Evolutionary conservation across 1,140 invertebrate genomes (phyloP).

Genomic region (Apis florea): DNA sequence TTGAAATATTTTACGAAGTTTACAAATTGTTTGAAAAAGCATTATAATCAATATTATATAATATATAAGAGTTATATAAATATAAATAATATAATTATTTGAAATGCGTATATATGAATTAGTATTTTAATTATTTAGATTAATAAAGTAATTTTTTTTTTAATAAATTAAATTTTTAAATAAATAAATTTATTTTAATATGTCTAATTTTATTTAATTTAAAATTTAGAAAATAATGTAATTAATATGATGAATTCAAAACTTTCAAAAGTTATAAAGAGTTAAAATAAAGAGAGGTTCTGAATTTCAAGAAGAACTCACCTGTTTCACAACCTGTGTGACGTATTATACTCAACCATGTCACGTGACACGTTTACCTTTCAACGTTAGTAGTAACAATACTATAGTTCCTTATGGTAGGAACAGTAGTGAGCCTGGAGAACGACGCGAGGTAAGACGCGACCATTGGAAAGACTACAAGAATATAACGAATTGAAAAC

Average conservation of each 20-base stretch:
- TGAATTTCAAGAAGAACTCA: slow-evolving; percentile 60
- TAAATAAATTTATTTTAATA: background rate
- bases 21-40: too few relatives aligned
- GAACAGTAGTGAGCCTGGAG: slow-evolving; percentile 37
- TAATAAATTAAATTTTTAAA: too few relatives aligned
- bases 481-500: slow-evolving; percentile 12
- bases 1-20: too few relatives aligned
- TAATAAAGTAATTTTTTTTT: background rate
- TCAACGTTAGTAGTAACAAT: slow-evolving; percentile 43
- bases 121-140: background rate
- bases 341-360: slow-evolving; percentile 62
- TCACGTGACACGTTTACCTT: slow-evolving; percentile 76
- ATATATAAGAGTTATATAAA: background rate
- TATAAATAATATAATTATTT: background rate
- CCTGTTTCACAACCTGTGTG: slow-evolving; percentile 80
- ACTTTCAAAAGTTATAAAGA: background rate
- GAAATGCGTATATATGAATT: background rate
- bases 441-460: slow-evolving; percentile 36
- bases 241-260: background rate
- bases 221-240: background rate
- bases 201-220: background rate
- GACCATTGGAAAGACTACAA: slow-evolving; percentile 22
- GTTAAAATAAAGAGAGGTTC: slow-evolving; percentile 7
- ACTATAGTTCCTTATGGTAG: slow-evolving; percentile 41
- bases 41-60: too few relatives aligned